Evolutionary conservation across 2,888 invertebrate species (phyloP).

Genomic region (Orchesellides sinensis): DNA sequence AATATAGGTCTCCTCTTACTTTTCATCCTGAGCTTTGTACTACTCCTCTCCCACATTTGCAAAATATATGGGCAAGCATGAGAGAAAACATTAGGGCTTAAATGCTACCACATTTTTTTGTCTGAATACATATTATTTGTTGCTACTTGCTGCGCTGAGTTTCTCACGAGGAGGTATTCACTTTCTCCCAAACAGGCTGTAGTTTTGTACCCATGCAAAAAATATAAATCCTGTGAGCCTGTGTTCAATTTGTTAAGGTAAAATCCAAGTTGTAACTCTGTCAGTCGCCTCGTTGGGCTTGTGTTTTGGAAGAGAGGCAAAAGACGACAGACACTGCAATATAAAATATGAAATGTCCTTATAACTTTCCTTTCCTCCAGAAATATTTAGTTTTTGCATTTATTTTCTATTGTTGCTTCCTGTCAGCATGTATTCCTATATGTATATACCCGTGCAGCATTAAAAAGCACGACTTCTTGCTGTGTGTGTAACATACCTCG

Average conservation of each 20-base stretch:
- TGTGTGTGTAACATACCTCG: no score
- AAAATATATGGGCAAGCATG: not conserved
- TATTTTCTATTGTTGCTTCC: not conserved
- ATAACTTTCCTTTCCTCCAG: not conserved
- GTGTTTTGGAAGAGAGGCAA: not conserved
- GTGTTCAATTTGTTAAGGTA: not conserved
- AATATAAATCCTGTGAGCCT: not conserved
- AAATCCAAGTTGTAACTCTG: slow-evolving; percentile 1
- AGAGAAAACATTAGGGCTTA: not conserved
- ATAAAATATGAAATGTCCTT: not conserved
- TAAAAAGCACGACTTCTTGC: no score
- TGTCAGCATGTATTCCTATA: not conserved
- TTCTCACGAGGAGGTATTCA: no score
- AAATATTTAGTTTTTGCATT: not conserved
- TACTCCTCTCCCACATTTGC: no score
- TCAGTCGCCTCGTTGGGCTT: not conserved
- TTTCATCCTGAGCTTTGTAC: no score
- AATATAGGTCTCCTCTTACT: no score
- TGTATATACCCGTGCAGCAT: no score
- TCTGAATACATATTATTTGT: not conserved
- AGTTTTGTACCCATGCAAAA: not conserved
- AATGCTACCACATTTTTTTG: not conserved
- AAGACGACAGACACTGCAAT: not conserved
- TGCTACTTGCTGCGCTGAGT: not conserved
- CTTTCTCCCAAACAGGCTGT: no score